These are phyloP conservation scores for Ornithoptera alexandrae DNA, from an alignment of 2,888 invertebrate genomes.

Conservation along the genomic window DNA sequence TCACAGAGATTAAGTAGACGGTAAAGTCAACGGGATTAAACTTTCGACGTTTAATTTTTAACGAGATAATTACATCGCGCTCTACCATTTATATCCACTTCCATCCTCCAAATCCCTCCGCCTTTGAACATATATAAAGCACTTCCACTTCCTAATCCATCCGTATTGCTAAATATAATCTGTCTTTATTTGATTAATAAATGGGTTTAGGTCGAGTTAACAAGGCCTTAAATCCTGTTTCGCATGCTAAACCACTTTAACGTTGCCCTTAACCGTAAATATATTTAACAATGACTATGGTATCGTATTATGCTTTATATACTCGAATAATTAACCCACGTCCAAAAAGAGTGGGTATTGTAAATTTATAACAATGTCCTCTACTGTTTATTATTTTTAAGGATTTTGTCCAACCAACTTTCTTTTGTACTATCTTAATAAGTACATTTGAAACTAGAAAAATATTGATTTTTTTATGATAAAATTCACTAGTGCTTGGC, in stretches of 20 bases:
- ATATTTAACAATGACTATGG: too few relatives aligned
- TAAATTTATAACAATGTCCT: too few relatives aligned
- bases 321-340: too few relatives aligned
- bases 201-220: constrained; percentile 1
- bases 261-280: constrained; percentile 10
- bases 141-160: constrained; percentile 4
- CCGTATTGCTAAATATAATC: constrained; percentile 3
- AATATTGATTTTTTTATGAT: too few relatives aligned
- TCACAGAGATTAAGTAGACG: constrained; percentile 9
- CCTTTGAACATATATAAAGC: constrained; percentile 1
- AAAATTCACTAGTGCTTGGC: too few relatives aligned
- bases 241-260: constrained; percentile 1
- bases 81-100: background rate
- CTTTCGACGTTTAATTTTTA: constrained; percentile 17
- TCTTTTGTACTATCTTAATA: too few relatives aligned
- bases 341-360: too few relatives aligned
- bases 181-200: constrained; percentile 13
- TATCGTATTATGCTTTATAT: too few relatives aligned
- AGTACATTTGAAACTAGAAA: too few relatives aligned
- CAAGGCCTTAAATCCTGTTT: constrained; percentile 12
- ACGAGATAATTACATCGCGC: constrained; percentile 5
- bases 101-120: background rate
- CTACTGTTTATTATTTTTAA: too few relatives aligned
- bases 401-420: too few relatives aligned
- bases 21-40: constrained; percentile 6